phyloP scores from a whole-genome alignment of 2,797 vertebrate genomes.

The Xiphorhynchus erythropygius region DNA sequence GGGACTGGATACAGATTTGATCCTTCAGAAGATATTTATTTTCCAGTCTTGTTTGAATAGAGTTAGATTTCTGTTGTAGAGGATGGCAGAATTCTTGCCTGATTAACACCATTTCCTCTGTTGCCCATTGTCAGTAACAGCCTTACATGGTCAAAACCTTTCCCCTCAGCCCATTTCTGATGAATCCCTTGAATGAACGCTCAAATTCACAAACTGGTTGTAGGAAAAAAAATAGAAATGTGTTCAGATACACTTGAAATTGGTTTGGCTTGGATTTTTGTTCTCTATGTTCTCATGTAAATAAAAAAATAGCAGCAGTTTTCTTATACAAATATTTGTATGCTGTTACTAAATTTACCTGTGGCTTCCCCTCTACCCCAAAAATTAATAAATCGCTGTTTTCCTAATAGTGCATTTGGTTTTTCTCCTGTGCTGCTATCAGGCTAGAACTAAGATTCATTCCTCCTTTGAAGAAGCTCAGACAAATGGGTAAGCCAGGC shows the following conservation, averaged over 20 bases:
- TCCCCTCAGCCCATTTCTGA: background rate
- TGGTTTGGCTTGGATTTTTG: background rate
- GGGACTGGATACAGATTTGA: background rate
- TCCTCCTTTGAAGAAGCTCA: slow-evolving; percentile 67
- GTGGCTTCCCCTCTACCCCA: background rate
- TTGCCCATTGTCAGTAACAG: background rate
- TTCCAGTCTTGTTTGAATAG: background rate
- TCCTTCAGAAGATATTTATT: background rate
- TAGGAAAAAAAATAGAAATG: background rate
- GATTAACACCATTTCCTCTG: background rate
- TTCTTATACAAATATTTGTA: slow-evolving; percentile 27
- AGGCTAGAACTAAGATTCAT: slow-evolving; percentile 32
- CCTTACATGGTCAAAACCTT: background rate
- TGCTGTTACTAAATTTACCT: slow-evolving; percentile 38
- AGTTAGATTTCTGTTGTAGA: background rate
- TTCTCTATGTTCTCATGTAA: background rate
- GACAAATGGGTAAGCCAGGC: slow-evolving; percentile 65
- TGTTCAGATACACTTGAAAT: background rate
- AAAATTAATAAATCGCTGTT: slow-evolving; percentile 13
- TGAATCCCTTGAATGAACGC: background rate
- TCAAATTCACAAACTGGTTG: background rate
- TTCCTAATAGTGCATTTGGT: slow-evolving; percentile 27
- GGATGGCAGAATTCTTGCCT: background rate
- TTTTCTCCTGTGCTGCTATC: slow-evolving; percentile 49
- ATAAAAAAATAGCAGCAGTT: slow-evolving; percentile 6